phyloP scores from a whole-genome alignment of 2,797 vertebrate genomes.

The Molossus alvarezi region DNA sequence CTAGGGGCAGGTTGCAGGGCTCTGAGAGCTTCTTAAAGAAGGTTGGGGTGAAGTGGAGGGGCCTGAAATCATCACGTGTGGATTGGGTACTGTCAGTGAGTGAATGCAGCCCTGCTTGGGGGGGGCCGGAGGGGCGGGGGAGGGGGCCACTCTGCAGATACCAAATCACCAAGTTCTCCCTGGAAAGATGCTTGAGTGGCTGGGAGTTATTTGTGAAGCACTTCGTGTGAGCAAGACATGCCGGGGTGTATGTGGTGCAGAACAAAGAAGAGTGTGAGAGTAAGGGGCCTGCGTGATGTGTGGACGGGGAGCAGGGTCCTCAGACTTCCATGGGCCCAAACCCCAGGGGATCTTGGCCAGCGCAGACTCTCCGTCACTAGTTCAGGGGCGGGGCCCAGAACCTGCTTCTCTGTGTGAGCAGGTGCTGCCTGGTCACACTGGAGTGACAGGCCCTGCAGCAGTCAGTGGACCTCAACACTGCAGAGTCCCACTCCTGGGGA shows the following conservation, averaged over 20 bases:
- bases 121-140: no score
- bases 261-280: neutral
- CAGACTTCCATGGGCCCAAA: neutral
- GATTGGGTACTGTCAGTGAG: neutral
- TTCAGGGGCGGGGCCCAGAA: accelerated
- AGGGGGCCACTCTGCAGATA: no score
- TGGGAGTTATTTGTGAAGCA: neutral
- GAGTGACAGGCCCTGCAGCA: neutral
- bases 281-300: accelerated
- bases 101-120: neutral
- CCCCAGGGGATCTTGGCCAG: neutral
- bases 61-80: neutral
- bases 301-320: neutral
- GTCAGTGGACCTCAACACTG: neutral
- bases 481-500: neutral
- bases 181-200: accelerated
- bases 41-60: neutral
- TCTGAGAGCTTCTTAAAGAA: neutral
- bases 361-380: neutral
- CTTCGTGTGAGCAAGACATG: neutral
- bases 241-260: neutral
- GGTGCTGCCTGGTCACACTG: accelerated
- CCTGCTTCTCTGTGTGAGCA: neutral
- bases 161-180: neutral
- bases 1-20: neutral